Percentiles rank a stretch among this genome's conserved stretches.
Conservation (phyloP, 2,888 invertebrate species). For the Frankliniella intonsa region DNA sequence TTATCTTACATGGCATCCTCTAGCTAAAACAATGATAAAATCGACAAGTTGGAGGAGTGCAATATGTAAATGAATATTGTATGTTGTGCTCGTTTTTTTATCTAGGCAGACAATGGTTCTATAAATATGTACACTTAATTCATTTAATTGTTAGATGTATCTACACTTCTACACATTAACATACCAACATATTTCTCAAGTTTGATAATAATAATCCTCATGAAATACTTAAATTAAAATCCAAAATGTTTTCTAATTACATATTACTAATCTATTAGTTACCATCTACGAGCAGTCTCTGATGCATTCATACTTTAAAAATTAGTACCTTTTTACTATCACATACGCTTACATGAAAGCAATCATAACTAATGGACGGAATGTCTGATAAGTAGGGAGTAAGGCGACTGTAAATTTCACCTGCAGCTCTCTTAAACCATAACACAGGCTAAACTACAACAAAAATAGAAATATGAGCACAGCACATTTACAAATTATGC, state of each 20-base stretch:
- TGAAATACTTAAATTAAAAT: too few species aligned
- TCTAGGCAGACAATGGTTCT: background rate
- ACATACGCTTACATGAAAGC: background rate
- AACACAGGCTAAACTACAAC: background rate
- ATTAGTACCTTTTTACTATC: background rate
- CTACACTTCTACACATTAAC: background rate
- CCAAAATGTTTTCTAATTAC: too few species aligned
- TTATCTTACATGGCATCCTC: too few species aligned
- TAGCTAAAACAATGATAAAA: too few species aligned
- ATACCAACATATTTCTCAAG: background rate
- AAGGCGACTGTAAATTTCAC: background rate
- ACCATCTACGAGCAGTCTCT: background rate
- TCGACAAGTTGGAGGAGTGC: too few species aligned
- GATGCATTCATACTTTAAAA: background rate
- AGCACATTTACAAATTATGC: conserved; percentile 9
- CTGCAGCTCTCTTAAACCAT: background rate
- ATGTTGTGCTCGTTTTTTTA: background rate
- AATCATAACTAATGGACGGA: conserved; percentile 3
- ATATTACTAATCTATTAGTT: too few species aligned
- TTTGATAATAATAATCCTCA: background rate
- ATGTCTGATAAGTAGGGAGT: conserved; percentile 22
- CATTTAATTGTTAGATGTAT: background rate
- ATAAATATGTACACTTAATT: background rate
- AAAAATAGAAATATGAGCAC: conserved; percentile 20
- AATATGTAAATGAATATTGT: background rate